Evolutionary conservation across 1,140 invertebrate species (phyloP).

Genomic region (Rhopalosiphum maidis): DNA sequence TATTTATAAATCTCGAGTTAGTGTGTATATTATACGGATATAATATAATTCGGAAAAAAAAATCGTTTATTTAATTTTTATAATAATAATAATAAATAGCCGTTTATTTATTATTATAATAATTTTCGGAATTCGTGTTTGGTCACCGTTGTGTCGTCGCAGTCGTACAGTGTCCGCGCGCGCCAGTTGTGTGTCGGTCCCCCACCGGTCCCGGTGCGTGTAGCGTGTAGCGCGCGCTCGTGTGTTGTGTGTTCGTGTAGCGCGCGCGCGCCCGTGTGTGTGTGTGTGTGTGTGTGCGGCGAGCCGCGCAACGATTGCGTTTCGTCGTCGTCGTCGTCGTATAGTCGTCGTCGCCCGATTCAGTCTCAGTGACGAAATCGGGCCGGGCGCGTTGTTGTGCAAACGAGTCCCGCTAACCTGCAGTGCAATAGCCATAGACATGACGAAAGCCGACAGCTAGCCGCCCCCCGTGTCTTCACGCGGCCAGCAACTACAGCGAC

Average conservation of each 20-base stretch:
- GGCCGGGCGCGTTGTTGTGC: constrained; percentile 51
- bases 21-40: background rate
- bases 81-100: background rate
- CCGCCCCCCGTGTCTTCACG: constrained; percentile 11
- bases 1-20: background rate
- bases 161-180: constrained; percentile 14
- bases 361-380: constrained; percentile 57
- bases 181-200: constrained; percentile 38
- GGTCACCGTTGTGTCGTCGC: background rate
- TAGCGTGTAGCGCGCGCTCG: background rate
- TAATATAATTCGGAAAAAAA: background rate
- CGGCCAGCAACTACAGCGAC: background rate
- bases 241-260: constrained; percentile 3
- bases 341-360: constrained; percentile 47
- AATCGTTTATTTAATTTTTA: background rate
- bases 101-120: background rate
- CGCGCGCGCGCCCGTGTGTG: constrained; percentile 29
- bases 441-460: constrained; percentile 57
- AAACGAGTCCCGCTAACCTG: constrained; percentile 51
- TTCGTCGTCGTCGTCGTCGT: constrained; percentile 47
- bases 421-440: constrained; percentile 46
- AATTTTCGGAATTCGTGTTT: constrained; percentile 20
- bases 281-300: constrained; percentile 1
- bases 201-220: constrained; percentile 47
- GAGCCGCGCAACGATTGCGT: constrained; percentile 55